Conservation (phyloP, 1,140 invertebrate species). For the Pachypeltis micranthus region DNA sequence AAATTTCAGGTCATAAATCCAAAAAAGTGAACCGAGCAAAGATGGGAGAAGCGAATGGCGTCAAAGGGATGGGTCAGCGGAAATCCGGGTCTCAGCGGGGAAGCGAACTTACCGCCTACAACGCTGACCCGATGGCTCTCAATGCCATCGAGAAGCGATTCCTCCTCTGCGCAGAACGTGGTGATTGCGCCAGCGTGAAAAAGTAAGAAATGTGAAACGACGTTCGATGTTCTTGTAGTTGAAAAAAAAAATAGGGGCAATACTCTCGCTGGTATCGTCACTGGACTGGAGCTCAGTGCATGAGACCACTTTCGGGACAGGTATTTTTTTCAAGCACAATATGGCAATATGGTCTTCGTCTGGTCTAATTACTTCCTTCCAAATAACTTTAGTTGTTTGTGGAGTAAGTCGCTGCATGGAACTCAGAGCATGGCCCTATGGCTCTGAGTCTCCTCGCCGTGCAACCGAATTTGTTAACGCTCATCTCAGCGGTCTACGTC, state of each 20-base stretch:
- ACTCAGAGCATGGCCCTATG: too few relatives aligned
- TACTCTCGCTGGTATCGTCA: neutral
- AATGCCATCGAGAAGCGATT: slow-evolving; percentile 72
- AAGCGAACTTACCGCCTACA: neutral
- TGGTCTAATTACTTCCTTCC: too few relatives aligned
- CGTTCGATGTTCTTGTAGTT: too few relatives aligned
- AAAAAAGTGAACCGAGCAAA: neutral
- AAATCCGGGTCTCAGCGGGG: neutral
- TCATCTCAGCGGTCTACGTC: too few relatives aligned
- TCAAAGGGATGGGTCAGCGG: neutral
- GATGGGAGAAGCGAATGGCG: neutral
- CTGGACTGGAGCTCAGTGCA: neutral
- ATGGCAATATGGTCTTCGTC: neutral
- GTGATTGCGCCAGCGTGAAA: slow-evolving; percentile 71
- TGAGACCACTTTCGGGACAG: neutral
- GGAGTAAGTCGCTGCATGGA: too few relatives aligned
- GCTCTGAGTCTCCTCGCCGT: too few relatives aligned
- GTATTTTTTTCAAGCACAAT: neutral
- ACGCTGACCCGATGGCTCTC: slow-evolving; percentile 36
- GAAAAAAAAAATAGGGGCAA: neutral
- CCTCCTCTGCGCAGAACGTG: slow-evolving; percentile 71
- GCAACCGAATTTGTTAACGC: too few relatives aligned
- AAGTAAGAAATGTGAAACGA: slow-evolving; percentile 44
- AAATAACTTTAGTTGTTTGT: too few relatives aligned
- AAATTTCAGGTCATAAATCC: neutral